A percentile compares a stretch with the other conserved stretches of the same genome.
Conservation (phyloP, 2,888 invertebrate species). For the Synanthedon formicaeformis region DNA sequence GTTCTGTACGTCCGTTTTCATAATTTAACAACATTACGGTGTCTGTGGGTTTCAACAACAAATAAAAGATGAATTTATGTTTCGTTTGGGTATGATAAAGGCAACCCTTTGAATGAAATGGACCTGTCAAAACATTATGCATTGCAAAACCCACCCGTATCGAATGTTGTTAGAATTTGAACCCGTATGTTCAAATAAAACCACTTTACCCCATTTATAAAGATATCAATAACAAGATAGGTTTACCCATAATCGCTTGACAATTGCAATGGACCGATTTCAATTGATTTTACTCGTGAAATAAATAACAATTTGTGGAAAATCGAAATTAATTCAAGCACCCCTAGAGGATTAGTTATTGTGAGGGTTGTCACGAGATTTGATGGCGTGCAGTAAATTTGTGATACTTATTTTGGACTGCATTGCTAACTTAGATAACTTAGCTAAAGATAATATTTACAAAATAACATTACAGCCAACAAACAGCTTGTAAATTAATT, state of each 20-base stretch:
- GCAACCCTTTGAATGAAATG: neutral
- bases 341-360: constrained; percentile 22
- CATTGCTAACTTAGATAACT: too few relatives aligned
- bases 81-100: too few relatives aligned
- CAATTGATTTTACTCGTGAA: constrained; percentile 60
- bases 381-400: too few relatives aligned
- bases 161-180: constrained; percentile 10
- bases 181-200: constrained; percentile 58
- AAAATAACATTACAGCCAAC: too few relatives aligned
- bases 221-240: constrained; percentile 65
- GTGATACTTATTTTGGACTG: too few relatives aligned
- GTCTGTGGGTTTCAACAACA: too few relatives aligned
- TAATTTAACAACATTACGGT: too few relatives aligned
- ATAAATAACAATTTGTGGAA: constrained; percentile 39
- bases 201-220: constrained; percentile 61
- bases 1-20: too few relatives aligned
- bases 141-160: constrained; percentile 51
- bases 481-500: too few relatives aligned
- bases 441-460: too few relatives aligned
- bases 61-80: too few relatives aligned
- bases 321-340: constrained; percentile 25
- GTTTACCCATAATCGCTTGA: constrained; percentile 32
- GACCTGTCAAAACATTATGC: constrained; percentile 46
- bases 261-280: constrained; percentile 40
- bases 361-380: too few relatives aligned